Evolutionary conservation across 2,113 vertebrate genomes (phyloP).

Genomic region (Platichthys stellatus): DNA sequence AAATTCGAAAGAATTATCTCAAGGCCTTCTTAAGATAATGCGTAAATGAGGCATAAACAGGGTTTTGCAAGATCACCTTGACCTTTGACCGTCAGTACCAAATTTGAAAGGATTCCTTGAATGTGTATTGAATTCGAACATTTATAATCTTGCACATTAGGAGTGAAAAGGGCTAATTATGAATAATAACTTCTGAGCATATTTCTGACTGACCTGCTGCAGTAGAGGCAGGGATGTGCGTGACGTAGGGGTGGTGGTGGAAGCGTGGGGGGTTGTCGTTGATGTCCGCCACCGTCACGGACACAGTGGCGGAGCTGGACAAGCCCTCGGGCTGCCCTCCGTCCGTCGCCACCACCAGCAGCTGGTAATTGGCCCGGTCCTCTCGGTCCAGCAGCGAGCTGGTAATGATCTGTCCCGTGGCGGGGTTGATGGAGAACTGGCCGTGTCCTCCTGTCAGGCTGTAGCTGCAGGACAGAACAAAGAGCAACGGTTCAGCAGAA

Average conservation of each 20-base stretch:
- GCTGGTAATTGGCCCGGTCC: slow-evolving; percentile 86
- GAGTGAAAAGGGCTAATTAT: too few relatives aligned
- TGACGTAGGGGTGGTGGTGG: slow-evolving; percentile 97
- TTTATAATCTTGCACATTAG: too few relatives aligned
- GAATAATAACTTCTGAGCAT: too few relatives aligned
- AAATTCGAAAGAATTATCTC: too few relatives aligned
- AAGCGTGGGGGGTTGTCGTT: slow-evolving; percentile 97
- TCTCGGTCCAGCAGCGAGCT: slow-evolving; percentile 93
- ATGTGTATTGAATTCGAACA: too few relatives aligned
- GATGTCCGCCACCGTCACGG: slow-evolving; percentile 88
- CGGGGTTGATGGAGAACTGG: slow-evolving; percentile 96
- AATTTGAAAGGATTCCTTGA: too few relatives aligned
- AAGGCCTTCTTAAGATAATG: too few relatives aligned
- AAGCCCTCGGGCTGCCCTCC: slow-evolving; percentile 85
- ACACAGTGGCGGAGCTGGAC: slow-evolving; percentile 93
- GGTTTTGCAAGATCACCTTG: too few relatives aligned
- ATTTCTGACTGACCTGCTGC: slow-evolving; percentile 83
- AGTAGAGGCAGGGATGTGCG: slow-evolving; percentile 91
- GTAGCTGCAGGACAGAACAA: slow-evolving; percentile 83
- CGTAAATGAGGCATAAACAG: too few relatives aligned
- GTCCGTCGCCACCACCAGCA: slow-evolving; percentile 92
- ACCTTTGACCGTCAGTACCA: too few relatives aligned
- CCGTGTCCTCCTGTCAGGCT: slow-evolving; percentile 90
- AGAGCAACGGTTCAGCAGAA: background rate
- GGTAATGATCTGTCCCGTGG: slow-evolving; percentile 96